Conservation (phyloP, 1,140 invertebrate genomes). For the Macrobrachium rosenbergii region DNA sequence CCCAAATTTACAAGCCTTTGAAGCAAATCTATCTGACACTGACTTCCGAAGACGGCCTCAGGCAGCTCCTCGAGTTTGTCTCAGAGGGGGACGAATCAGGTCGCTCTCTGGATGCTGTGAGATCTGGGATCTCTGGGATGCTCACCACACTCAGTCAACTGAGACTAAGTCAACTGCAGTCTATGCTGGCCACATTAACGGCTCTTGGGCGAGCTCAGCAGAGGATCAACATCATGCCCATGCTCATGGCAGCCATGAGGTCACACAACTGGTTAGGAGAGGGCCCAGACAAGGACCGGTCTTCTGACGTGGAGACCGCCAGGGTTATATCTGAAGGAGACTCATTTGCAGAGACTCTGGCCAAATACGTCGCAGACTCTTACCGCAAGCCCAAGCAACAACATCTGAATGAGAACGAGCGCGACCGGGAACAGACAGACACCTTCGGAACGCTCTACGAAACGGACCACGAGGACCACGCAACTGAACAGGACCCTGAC, state of each 20-base stretch:
- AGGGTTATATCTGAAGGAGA: too few species aligned
- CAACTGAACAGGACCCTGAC: too few species aligned
- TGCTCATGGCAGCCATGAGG: background rate
- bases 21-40: constrained; percentile 30
- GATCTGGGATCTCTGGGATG: background rate
- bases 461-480: too few species aligned
- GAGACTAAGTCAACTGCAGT: constrained; percentile 10
- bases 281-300: too few species aligned
- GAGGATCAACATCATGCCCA: constrained; percentile 40
- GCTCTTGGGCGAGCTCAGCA: constrained; percentile 53
- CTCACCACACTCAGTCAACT: constrained; percentile 22
- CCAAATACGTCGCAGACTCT: too few species aligned
- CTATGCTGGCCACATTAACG: constrained; percentile 32
- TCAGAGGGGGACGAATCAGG: background rate
- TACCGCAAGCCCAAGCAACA: too few species aligned
- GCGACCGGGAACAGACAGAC: too few species aligned
- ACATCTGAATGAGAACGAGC: too few species aligned
- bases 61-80: background rate
- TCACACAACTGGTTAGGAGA: background rate
- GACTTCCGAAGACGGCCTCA: background rate
- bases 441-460: too few species aligned
- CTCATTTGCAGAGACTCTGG: too few species aligned
- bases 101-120: constrained; percentile 11
- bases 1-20: constrained; percentile 35
- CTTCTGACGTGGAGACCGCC: too few species aligned